Evolutionary conservation across 1,140 invertebrate genomes (phyloP), one percentile per base, ranked within the genome.

Genomic region (Drosophila obscura): DNA sequence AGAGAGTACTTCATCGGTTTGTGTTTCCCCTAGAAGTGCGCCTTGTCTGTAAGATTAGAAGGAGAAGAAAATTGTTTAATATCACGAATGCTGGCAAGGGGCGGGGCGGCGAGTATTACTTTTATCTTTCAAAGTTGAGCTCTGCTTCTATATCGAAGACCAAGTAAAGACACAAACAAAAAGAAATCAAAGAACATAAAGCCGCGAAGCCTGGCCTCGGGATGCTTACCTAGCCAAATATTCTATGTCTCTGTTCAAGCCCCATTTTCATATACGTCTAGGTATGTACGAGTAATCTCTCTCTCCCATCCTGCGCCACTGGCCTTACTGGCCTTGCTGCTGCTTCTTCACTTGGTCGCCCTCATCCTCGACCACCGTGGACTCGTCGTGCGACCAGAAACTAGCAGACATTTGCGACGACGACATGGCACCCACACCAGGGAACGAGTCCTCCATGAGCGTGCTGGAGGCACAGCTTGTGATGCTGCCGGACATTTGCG

Each of bases 401-500:
- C 84, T 88, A 49, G 83, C 83, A 59, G 83, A 88, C 83, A 88
- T 88, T 80, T 88, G 83, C 11, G 83, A 88, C 35, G 80, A 83
- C 43, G 83, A 77, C 83, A 88, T 88, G 22, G 60, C 80, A 77
- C 83, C 76, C 83, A 77, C 72, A 77, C 83, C 84, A 62, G 90
- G 85, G 43, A 74, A 90, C 8, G 90, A 91, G 60, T 91, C 89
- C 59, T 92, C 91, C 87, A 92, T 92, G 4, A 92, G 53, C 15
- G 91, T 92, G 56, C 89, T 92, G 24, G 91, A 92, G 15, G 89
- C 91, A 71, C 90, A 91, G 60, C 96, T 96, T 28, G 96, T 96
- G 44, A 96, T 94, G 91, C 96, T 96, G 15, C 95, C 95, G 4
- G 96, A 96, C 94, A 96, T 96, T 16, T 96, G 94, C 0, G 96